phyloP scores from a whole-genome alignment of 2,797 vertebrate species.

The Sciurus carolinensis region DNA sequence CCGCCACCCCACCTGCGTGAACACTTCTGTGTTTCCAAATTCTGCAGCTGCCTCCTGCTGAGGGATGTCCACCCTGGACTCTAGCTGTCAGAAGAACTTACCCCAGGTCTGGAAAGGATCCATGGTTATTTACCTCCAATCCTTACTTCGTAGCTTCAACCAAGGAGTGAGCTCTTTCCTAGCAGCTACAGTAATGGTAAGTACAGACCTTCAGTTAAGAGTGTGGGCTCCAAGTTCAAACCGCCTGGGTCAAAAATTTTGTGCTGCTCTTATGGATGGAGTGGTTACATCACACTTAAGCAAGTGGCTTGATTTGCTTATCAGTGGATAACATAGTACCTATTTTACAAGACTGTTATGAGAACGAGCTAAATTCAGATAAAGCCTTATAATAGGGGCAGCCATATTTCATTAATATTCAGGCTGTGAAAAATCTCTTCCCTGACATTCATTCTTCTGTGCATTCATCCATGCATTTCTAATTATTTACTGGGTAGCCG shows the following conservation, averaged over 20 bases:
- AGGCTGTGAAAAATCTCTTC: background rate
- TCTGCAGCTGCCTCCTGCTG: background rate
- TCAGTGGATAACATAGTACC: background rate
- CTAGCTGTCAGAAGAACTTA: background rate
- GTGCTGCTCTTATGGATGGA: too few species aligned
- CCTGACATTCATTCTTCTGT: background rate
- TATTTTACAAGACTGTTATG: background rate
- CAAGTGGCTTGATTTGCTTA: background rate
- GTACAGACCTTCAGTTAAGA: background rate
- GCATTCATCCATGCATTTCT: background rate
- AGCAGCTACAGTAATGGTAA: background rate
- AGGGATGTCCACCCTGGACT: background rate
- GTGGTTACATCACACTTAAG: background rate
- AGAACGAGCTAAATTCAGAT: conserved; percentile 31
- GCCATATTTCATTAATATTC: background rate
- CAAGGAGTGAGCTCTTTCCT: background rate
- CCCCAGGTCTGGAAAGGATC: background rate
- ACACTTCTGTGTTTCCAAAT: background rate
- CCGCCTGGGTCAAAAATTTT: background rate
- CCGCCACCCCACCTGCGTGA: too few species aligned
- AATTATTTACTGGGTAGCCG: background rate
- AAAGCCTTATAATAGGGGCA: background rate
- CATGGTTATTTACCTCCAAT: background rate
- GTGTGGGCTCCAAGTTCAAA: background rate
- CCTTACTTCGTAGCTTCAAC: background rate